These are phyloP conservation scores for Craseonycteris thonglongyai DNA, from an alignment of 2,113 vertebrate genomes.

Conservation along the genomic window DNA sequence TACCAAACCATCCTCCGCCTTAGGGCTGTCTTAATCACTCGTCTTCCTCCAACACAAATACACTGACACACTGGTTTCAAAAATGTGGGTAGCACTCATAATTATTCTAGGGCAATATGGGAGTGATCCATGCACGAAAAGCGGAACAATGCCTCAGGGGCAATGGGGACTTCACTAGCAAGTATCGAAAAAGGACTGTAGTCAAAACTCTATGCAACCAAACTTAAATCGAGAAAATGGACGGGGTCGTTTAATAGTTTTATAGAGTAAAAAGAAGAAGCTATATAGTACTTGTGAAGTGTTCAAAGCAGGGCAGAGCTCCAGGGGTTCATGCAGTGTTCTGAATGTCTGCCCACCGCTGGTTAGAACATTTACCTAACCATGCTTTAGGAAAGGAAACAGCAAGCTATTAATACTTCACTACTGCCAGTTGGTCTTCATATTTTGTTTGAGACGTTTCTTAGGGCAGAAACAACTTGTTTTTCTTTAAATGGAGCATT, in stretches of 20 bases:
- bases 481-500: conserved; percentile 20
- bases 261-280: background rate
- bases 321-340: background rate
- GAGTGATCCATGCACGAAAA: background rate
- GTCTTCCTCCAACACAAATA: background rate
- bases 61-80: background rate
- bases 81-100: background rate
- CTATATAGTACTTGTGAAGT: background rate
- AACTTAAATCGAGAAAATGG: conserved; percentile 44
- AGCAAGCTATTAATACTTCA: background rate
- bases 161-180: background rate
- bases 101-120: background rate
- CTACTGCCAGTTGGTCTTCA: conserved; percentile 12
- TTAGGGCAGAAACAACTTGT: background rate
- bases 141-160: background rate
- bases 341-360: rapidly evolving
- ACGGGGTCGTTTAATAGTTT: background rate
- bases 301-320: background rate
- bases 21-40: background rate
- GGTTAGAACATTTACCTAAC: background rate
- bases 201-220: conserved; percentile 56
- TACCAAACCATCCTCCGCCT: background rate
- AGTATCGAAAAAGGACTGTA: background rate
- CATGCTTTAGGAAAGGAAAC: rapidly evolving
- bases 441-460: conserved; percentile 35